Evolutionary conservation across 2,113 vertebrate genomes (phyloP).

Genomic region (Chaenocephalus aceratus): DNA sequence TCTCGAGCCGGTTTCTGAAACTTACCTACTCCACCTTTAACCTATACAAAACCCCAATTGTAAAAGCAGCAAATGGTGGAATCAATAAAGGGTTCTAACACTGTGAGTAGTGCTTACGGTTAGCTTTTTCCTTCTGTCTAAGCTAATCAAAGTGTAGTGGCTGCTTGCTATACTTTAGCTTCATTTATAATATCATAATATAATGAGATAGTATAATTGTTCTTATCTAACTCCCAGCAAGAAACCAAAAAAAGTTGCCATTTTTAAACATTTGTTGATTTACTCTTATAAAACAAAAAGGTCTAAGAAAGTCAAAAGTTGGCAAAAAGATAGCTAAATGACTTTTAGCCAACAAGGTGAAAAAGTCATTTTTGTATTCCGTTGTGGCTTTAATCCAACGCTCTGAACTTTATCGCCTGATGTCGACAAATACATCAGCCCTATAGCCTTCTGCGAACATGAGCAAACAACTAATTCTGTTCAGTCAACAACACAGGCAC

Average conservation of each 20-base stretch:
- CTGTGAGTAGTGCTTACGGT: background rate
- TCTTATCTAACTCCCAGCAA: background rate
- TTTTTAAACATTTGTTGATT: background rate
- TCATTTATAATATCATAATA: background rate
- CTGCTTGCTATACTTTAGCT: slow-evolving; percentile 8
- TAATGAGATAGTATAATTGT: too few species aligned
- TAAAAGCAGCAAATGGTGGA: background rate
- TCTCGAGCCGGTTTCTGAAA: too few species aligned
- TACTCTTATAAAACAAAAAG: background rate
- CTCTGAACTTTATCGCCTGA: slow-evolving; percentile 40
- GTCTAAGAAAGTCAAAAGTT: background rate
- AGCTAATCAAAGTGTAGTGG: slow-evolving; percentile 1
- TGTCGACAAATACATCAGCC: slow-evolving; percentile 50
- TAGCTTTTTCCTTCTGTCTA: background rate
- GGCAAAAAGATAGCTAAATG: background rate
- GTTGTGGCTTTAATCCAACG: slow-evolving; percentile 14
- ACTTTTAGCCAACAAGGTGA: background rate
- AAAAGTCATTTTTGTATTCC: slow-evolving; percentile 6
- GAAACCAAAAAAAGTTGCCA: background rate
- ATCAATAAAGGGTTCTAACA: background rate
- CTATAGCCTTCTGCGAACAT: slow-evolving; percentile 31
- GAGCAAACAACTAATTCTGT: slow-evolving; percentile 63
- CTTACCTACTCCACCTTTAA: background rate
- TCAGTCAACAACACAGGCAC: slow-evolving; percentile 51
- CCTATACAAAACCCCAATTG: background rate